These are phyloP conservation scores for Cyrtodaria siliqua DNA, from an alignment of 2,888 invertebrate genomes.

Conservation along the genomic window DNA sequence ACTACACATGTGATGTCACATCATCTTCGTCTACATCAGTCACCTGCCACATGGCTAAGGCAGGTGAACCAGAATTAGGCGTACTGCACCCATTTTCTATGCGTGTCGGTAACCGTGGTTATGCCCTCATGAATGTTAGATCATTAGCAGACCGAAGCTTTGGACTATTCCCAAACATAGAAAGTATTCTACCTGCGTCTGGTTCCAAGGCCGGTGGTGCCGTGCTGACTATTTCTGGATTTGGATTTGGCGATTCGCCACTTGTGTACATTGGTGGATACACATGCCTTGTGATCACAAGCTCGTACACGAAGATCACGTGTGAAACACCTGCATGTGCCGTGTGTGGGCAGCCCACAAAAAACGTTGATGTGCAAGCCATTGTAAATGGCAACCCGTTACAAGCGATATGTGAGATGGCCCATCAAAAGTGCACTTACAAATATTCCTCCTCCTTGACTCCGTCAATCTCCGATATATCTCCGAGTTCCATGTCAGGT, in stretches of 20 bases:
- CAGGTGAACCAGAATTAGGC: conserved; percentile 57
- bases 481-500: conserved; percentile 59
- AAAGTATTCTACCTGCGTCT: conserved; percentile 46
- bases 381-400: conserved; percentile 36
- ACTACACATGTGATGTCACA: conserved; percentile 45
- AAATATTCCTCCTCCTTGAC: conserved; percentile 58
- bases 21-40: conserved; percentile 30
- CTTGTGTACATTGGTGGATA: conserved; percentile 62
- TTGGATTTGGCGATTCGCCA: conserved; percentile 66
- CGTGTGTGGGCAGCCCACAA: conserved; percentile 9
- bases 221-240: conserved; percentile 62
- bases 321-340: conserved; percentile 64
- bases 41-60: conserved; percentile 51
- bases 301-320: conserved; percentile 65
- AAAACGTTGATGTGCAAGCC: conserved; percentile 32
- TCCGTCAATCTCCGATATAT: conserved; percentile 56
- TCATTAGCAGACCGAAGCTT: conserved; percentile 55
- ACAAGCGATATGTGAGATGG: conserved; percentile 60
- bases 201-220: conserved; percentile 67
- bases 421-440: conserved; percentile 51
- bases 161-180: conserved; percentile 63
- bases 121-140: conserved; percentile 56
- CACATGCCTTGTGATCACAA: conserved; percentile 59
- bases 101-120: conserved; percentile 62
- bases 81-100: conserved; percentile 54